Conservation (phyloP, 2,113 vertebrate species). For the Vireo altiloquus region DNA sequence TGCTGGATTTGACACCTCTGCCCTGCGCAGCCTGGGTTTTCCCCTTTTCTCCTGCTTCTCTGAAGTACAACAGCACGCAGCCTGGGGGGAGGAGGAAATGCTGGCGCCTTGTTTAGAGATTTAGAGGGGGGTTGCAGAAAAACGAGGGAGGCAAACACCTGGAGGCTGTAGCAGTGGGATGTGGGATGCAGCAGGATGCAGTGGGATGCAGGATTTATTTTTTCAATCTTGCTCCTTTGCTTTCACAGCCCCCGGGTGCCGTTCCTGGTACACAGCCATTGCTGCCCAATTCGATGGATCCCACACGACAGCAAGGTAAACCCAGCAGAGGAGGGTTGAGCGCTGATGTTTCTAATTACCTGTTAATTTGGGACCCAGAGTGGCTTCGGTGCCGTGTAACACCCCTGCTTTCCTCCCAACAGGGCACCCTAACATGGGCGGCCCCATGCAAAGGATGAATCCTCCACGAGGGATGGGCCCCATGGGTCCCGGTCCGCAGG, state of each 20-base stretch:
- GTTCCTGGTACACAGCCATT: conserved; percentile 96
- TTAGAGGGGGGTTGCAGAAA: background rate
- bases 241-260: conserved; percentile 88
- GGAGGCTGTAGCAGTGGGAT: background rate
- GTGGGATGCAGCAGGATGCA: background rate
- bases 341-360: fast-evolving
- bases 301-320: conserved; percentile 94
- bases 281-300: conserved; percentile 96
- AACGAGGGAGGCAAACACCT: background rate
- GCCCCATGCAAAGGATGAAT: conserved; percentile 98
- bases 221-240: background rate
- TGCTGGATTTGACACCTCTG: background rate
- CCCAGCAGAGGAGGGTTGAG: background rate
- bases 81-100: fast-evolving
- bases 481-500: conserved; percentile 97
- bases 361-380: background rate
- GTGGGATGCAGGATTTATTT: background rate
- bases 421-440: conserved; percentile 93
- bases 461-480: conserved; percentile 97
- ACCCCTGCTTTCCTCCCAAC: background rate
- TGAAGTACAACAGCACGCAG: fast-evolving
- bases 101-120: background rate
- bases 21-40: fast-evolving
- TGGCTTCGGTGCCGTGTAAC: background rate
- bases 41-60: background rate